Evolutionary conservation across 1,140 invertebrate species (phyloP), one percentile per base, ranked within the genome.

Genomic region (Belonocnema kinseyi): DNA sequence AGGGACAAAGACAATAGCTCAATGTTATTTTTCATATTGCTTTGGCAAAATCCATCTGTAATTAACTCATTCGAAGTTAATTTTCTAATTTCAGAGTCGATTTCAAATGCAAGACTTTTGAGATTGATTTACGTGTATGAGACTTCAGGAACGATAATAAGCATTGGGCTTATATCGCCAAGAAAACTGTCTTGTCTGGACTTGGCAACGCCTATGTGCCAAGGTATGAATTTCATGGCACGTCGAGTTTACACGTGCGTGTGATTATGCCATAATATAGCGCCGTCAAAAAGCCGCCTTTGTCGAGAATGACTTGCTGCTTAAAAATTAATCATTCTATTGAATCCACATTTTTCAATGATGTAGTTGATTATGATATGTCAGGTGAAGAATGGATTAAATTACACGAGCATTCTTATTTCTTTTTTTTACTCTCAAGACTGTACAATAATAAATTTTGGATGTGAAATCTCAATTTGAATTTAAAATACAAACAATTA

Each of bases 341-440:
- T 46, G 40, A 46, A 46, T 46, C 40, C 40, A 46, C 40, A 46
- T 46, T 46, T 46, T 46, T 46, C 7, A 46, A 46, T 2, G 7
- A 46, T 46, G 40, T 46, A 46, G 7, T 46, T 46, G 40, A 46
- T 46, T 46, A 46, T 46, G 40, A 46, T 46, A 11, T 46, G 40
- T 46, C 40, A 46, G 7, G 40, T 46, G 72, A 75, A 78, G 75
- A 79, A 74, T 79, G 75, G 10, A 46, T 8, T 10, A 46, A 46
- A 46, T 46, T 46, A 46, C 40, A 46, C 10, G 7, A 46, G 7
- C 40, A 46, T 46, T 46, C 7, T 10, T 46, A 46, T 46, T 8
- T 46, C 40, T 10, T 46, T 10, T n/a, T 46, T 46, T 7, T 46
- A 46, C 40, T 10, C 7, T 46, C 40, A 46, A 46, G 0, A 7